Evolutionary conservation across 1,140 invertebrate genomes (phyloP).

Genomic region (Drosophila sturtevanti): DNA sequence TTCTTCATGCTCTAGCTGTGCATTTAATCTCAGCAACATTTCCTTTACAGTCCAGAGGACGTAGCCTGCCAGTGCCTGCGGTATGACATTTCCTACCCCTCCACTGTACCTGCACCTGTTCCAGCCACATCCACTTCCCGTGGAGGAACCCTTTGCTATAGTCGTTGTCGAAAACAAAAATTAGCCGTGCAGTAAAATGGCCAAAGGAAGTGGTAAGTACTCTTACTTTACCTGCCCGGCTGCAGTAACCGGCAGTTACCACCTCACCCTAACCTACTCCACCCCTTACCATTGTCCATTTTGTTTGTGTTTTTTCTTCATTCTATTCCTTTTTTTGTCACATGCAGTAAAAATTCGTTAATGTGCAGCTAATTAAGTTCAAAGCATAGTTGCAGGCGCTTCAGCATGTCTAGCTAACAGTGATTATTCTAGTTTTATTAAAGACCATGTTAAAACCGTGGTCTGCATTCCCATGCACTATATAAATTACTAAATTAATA

Average conservation of each 20-base stretch:
- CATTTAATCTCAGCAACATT: slow-evolving; percentile 77
- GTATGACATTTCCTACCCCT: slow-evolving; percentile 70
- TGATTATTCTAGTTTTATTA: slow-evolving; percentile 6
- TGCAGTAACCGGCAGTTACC: slow-evolving; percentile 56
- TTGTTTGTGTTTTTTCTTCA: slow-evolving; percentile 2
- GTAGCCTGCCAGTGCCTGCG: slow-evolving; percentile 52
- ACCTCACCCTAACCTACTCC: neutral
- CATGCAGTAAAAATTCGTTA: slow-evolving; percentile 78
- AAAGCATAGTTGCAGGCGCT: slow-evolving; percentile 70
- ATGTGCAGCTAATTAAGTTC: slow-evolving; percentile 81
- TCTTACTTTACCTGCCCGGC: slow-evolving; percentile 37
- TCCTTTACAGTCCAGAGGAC: slow-evolving; percentile 64
- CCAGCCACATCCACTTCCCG: neutral
- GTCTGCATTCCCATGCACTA: too few relatives aligned
- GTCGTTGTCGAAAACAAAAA: slow-evolving; percentile 77
- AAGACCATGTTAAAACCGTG: neutral
- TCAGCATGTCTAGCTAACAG: slow-evolving; percentile 35
- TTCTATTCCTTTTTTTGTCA: slow-evolving; percentile 34
- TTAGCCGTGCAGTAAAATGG: slow-evolving; percentile 75
- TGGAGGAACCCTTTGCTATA: slow-evolving; percentile 46
- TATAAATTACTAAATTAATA: too few relatives aligned
- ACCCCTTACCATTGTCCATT: neutral
- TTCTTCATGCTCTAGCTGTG: slow-evolving; percentile 36
- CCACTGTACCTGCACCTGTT: neutral
- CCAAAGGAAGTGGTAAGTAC: slow-evolving; percentile 77